Evolutionary conservation across 2,113 vertebrate species (phyloP).

Genomic region (Chloroceryle aenea): DNA sequence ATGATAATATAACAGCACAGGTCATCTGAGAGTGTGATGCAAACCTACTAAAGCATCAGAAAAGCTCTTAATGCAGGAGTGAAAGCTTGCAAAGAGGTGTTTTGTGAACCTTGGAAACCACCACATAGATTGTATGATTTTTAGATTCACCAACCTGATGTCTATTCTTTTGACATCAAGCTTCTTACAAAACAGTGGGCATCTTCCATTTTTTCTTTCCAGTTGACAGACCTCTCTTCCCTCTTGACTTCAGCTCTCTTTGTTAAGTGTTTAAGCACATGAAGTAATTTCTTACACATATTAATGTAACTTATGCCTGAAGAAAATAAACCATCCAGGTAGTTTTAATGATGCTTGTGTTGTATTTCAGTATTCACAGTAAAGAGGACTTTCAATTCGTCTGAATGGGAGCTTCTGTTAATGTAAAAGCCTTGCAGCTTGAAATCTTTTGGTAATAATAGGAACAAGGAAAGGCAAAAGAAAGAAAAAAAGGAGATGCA

Average conservation of each 20-base stretch:
- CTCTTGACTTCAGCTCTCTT: neutral
- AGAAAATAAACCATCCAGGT: neutral
- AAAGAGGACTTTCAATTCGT: constrained; percentile 13
- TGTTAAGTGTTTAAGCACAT: neutral
- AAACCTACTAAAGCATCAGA: neutral
- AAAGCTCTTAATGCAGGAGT: neutral
- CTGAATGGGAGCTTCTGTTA: constrained; percentile 11
- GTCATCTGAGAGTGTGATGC: neutral
- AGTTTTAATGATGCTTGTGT: neutral
- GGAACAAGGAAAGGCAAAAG: neutral
- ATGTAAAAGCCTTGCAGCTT: neutral
- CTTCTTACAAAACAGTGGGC: neutral
- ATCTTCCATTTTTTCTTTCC: neutral
- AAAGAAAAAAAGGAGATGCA: neutral
- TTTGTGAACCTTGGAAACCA: neutral
- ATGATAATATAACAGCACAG: neutral
- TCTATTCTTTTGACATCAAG: neutral
- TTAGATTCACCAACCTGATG: neutral
- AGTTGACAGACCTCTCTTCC: neutral
- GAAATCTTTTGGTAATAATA: constrained; percentile 2
- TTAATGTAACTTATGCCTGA: neutral
- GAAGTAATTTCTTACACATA: neutral
- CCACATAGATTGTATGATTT: neutral
- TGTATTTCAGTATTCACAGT: neutral
- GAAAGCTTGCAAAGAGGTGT: neutral